A percentile compares a stretch with the other conserved stretches of the same genome.
These are phyloP conservation scores for Discoglossus pictus DNA, from an alignment of 2,797 vertebrate species.

Conservation along the genomic window DNA sequence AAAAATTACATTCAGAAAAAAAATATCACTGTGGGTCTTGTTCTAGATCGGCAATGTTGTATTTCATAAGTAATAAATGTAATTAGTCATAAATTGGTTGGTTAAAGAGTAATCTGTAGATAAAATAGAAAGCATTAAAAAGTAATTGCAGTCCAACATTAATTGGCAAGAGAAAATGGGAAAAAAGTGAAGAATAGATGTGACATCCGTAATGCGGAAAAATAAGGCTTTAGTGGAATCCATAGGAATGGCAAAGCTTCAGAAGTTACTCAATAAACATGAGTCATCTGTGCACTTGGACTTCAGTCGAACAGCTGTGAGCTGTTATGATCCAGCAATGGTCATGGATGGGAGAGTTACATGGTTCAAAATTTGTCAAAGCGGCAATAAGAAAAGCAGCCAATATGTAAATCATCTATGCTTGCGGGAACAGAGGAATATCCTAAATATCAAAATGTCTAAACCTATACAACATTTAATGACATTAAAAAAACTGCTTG, in stretches of 20 bases:
- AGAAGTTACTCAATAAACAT: conserved; percentile 6
- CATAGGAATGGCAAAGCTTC: background rate
- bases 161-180: background rate
- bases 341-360: background rate
- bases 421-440: conserved; percentile 20
- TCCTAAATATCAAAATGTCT: conserved; percentile 16
- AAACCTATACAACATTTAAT: conserved; percentile 3
- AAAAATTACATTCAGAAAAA: too few relatives aligned
- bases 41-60: too few relatives aligned
- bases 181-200: background rate
- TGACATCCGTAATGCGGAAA: background rate
- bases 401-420: conserved; percentile 20
- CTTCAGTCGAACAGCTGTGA: background rate
- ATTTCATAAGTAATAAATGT: too few relatives aligned
- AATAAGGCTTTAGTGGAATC: background rate
- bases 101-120: too few relatives aligned
- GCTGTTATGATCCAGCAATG: background rate
- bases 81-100: too few relatives aligned
- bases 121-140: too few relatives aligned
- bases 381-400: background rate
- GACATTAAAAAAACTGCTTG: background rate
- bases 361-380: background rate
- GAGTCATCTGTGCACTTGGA: conserved; percentile 12
- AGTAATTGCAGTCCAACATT: too few relatives aligned
- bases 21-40: too few relatives aligned